Base-by-base conservation (phyloP, 2,113 vertebrate species). In the Aix galericulata region DNA sequence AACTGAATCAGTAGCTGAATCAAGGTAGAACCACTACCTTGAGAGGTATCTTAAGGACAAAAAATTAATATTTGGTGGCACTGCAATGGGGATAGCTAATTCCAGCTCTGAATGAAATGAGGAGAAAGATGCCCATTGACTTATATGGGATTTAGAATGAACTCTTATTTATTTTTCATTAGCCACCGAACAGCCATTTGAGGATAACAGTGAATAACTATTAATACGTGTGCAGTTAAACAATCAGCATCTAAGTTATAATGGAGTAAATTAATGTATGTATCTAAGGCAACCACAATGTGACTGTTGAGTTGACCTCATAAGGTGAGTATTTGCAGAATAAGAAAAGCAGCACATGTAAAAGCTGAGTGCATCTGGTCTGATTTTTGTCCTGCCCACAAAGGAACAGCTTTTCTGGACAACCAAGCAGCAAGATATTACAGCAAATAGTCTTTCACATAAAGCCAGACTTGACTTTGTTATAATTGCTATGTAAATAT, bases 401-500 rank as follows among this genome's bases (percentile, higher is more conserved):
- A 80, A 82, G 31, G 68, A 95, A 72, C 48, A 66, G 31, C 84
- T 91, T 86, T 85, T n/a, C 75, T 66, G 74, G 72, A 89, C 86
- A 82, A 76, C 63, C 56, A 48, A 92, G 44, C 72, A 86, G 84
- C 26, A 58, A 86, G 72, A 52, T 21, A 84, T 59, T 86, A 85
- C 8, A 81, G 46, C 55, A 90, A 94, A 89, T 2, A 66, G 69
- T 89, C 66, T 84, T 81, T 46, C 86, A 36, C 71, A 31, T 66
- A 93, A 84, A 93, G 77, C 73, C 88, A 89, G 5, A 88, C 90
- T 82, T 73, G 86, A 44, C 88, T 97, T 88, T 55, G 69, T 78
- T 91, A 58, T 93, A 91, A 96, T 94, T 94, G 88, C 80, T 85
- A 69, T 87, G 92, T 94, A 94, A 95, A 96, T 93, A 85, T 95